Evolutionary conservation across 2,888 invertebrate species (phyloP), one percentile per base, ranked within the genome.

Genomic region (Hyles lineata): DNA sequence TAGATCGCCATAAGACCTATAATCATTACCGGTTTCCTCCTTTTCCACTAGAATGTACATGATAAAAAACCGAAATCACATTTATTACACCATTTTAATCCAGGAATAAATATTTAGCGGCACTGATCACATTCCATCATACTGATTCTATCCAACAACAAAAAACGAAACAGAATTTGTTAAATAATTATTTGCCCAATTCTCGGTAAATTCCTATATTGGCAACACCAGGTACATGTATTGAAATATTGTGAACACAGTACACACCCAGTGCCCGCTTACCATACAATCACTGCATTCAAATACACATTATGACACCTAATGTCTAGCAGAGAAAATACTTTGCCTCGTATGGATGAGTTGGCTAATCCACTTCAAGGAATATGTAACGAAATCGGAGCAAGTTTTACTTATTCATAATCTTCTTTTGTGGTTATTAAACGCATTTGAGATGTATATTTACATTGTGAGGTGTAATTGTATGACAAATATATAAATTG

Each of bases 241-340:
- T 77, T 76, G 75, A 76, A 78, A 78, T 82, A 76, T 74, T 76
- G 74, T 70, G 75, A 77, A 78, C 1, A 29, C n/a, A n/a, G n/a
- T n/a, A n/a, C 81, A 76, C 80, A 63, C 80, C 82, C 77, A 76
- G 70, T 74, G 61, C 21, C 74, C 60, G 74, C 75, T 87, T 86
- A 77, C 80, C 89, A 88, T 88, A 88, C 88, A 88, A 88, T 88
- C 76, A 81, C 71, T 71, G 73, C 79, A 83, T 84, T 83, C 81
- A 76, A 80, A 81, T 82, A 80, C 76, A 35, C 50, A 83, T 82
- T 84, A 73, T 67, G 74, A 67, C 73, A 70, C 74, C 77, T 43
- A 43, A 79, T 74, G 74, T 74, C 69, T 72, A 72, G 67, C 23
- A 55, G 63, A 43, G 63, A 67, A 67, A 67, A 72, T 62, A 21